Evolutionary conservation across 1,140 invertebrate species (phyloP).

Genomic region (Mactra quadrangularis): DNA sequence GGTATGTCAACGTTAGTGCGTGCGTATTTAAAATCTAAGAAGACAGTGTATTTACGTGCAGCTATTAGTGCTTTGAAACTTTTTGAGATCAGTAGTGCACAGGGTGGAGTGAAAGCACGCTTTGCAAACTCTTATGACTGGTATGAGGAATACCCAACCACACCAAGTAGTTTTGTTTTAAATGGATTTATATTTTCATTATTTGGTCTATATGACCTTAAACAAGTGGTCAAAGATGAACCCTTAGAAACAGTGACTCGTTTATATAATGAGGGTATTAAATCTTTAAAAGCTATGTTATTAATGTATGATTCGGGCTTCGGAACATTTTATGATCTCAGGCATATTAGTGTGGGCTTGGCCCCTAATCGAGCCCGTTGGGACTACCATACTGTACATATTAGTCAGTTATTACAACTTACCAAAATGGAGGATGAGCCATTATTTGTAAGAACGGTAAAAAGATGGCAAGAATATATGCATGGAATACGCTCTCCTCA

Average conservation of each 20-base stretch:
- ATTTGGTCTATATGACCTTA: constrained; percentile 97
- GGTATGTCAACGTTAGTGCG: constrained; percentile 96
- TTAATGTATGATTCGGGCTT: constrained; percentile 96
- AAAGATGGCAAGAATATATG: constrained; percentile 98
- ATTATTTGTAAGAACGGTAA: constrained; percentile 92
- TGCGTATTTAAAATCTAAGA: constrained; percentile 92
- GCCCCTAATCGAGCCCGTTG: constrained; percentile 95
- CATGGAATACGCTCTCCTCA: constrained; percentile 87
- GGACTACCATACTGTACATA: constrained; percentile 99
- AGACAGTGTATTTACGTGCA: constrained; percentile 90
- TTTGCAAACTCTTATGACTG: constrained; percentile 92
- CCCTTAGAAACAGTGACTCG: constrained; percentile 76
- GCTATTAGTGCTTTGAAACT: constrained; percentile 92
- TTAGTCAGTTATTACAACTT: constrained; percentile 96
- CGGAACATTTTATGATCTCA: constrained; percentile 97
- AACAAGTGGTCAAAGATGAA: constrained; percentile 84
- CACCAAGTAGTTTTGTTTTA: constrained; percentile 96
- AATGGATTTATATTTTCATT: constrained; percentile 99
- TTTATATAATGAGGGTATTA: constrained; percentile 94
- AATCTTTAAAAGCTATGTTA: constrained; percentile 94
- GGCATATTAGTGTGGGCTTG: constrained; percentile 93
- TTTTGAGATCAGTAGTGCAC: constrained; percentile 88
- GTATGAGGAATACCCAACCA: constrained; percentile 99
- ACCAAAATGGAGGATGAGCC: constrained; percentile 92
- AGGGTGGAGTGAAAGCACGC: constrained; percentile 92